phyloP scores from a whole-genome alignment of 92 coral and sea anemone species.

The Montipora capitata region DNA sequence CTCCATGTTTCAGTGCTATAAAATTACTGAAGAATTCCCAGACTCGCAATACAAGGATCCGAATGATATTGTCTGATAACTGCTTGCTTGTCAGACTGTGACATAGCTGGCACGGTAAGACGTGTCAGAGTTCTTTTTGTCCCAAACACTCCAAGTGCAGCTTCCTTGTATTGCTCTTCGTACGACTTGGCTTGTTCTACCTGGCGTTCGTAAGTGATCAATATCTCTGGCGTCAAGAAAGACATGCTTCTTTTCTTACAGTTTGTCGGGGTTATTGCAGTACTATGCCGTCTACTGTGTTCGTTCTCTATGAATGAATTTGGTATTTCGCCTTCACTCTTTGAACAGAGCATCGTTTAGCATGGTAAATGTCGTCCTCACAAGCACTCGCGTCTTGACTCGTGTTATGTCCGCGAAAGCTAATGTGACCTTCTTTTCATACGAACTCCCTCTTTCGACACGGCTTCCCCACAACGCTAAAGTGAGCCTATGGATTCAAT shows the following conservation, averaged over 20 bases:
- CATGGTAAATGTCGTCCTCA: not conserved
- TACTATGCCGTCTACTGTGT: not conserved
- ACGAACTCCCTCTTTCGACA: no score
- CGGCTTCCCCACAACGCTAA: conserved; percentile 2
- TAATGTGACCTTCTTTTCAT: not conserved
- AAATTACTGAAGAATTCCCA: conserved; percentile 70
- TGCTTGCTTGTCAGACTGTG: conserved; percentile 67
- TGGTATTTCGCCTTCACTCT: conserved; percentile 55
- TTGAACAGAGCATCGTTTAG: conserved; percentile 47
- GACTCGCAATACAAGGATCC: conserved; percentile 80
- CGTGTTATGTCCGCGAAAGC: not conserved
- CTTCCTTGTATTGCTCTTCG: conserved; percentile 72
- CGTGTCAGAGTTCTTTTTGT: conserved; percentile 58
- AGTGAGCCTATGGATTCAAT: conserved; percentile 8
- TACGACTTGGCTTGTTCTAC: conserved; percentile 62
- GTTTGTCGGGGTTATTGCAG: not conserved
- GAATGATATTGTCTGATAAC: conserved; percentile 78
- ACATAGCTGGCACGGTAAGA: conserved; percentile 55
- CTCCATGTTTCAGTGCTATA: no score
- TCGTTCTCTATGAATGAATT: conserved; percentile 32
- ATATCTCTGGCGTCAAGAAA: conserved; percentile 74
- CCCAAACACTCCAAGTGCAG: conserved; percentile 79
- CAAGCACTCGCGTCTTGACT: not conserved
- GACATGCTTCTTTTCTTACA: conserved; percentile 39
- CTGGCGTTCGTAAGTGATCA: conserved; percentile 67